Conservation (phyloP, 2,113 vertebrate species). For the Pedionomus torquatus region DNA sequence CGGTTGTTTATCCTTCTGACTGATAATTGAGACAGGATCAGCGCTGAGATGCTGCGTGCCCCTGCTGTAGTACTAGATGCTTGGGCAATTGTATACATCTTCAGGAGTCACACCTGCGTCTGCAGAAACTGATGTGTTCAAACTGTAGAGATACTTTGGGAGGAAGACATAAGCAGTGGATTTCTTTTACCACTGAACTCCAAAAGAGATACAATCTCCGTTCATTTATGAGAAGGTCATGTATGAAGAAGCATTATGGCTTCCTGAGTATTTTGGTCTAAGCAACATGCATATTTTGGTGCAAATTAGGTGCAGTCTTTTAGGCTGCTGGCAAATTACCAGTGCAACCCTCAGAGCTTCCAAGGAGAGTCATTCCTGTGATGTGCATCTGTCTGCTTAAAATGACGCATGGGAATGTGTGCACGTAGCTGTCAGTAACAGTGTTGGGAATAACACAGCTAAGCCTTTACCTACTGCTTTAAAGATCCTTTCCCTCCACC, state of each 20-base stretch:
- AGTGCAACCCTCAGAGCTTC: not conserved
- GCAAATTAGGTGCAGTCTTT: not conserved
- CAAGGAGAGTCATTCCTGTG: not conserved
- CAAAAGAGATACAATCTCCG: not conserved
- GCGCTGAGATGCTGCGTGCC: not conserved
- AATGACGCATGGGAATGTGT: not conserved
- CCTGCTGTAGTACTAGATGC: not conserved
- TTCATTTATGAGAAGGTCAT: not conserved
- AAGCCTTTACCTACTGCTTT: not conserved
- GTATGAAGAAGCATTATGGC: not conserved
- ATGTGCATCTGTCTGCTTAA: not conserved
- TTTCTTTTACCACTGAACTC: not conserved
- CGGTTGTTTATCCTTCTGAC: not conserved
- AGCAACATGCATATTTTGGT: not conserved
- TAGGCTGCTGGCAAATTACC: not conserved
- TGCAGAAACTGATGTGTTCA: not conserved
- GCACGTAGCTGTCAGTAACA: not conserved
- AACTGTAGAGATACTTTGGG: not conserved
- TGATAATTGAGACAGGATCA: not conserved
- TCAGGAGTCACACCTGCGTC: not conserved
- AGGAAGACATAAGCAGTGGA: not conserved
- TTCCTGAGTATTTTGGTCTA: not conserved
- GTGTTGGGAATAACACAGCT: not conserved
- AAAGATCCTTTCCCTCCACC: not conserved
- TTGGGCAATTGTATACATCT: not conserved